Percentiles rank a stretch among this genome's conserved stretches.
Conservation (phyloP, 35 echinoderm and acorn worm genomes). For the Apostichopus japonicus region DNA sequence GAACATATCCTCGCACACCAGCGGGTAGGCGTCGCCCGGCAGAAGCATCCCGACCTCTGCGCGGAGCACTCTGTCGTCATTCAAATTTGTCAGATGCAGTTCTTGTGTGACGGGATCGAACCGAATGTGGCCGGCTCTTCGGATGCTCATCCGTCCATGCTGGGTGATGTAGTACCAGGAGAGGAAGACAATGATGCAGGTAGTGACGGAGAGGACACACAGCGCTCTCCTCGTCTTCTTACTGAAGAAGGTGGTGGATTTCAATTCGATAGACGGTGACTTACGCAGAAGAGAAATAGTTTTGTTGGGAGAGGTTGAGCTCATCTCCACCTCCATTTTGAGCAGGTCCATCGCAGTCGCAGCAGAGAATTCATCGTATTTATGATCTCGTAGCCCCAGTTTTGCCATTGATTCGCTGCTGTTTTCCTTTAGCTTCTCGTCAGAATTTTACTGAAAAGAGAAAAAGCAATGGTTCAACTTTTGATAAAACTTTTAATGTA, state of each 20-base stretch:
- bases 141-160: constrained; percentile 62
- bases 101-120: constrained; percentile 46
- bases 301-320: constrained; percentile 41
- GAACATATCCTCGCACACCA: constrained; percentile 40
- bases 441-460: neutral
- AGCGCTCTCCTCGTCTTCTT: constrained; percentile 82
- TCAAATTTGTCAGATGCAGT: constrained; percentile 37
- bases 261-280: neutral
- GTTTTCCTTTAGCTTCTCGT: neutral
- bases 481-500: too few species aligned
- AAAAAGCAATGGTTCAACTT: neutral
- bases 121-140: constrained; percentile 47
- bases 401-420: constrained; percentile 12
- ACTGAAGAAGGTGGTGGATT: constrained; percentile 4
- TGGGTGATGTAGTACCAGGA: constrained; percentile 93
- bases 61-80: constrained; percentile 5
- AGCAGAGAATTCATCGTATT: constrained; percentile 48
- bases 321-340: constrained; percentile 56
- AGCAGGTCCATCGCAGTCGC: constrained; percentile 43
- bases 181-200: constrained; percentile 74
- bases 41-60: constrained; percentile 54
- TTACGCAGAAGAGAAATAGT: constrained; percentile 33
- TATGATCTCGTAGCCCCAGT: constrained; percentile 19
- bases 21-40: constrained; percentile 22
- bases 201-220: constrained; percentile 59